Conservation (phyloP, 2,797 vertebrate genomes). For the Allobates femoralis region DNA sequence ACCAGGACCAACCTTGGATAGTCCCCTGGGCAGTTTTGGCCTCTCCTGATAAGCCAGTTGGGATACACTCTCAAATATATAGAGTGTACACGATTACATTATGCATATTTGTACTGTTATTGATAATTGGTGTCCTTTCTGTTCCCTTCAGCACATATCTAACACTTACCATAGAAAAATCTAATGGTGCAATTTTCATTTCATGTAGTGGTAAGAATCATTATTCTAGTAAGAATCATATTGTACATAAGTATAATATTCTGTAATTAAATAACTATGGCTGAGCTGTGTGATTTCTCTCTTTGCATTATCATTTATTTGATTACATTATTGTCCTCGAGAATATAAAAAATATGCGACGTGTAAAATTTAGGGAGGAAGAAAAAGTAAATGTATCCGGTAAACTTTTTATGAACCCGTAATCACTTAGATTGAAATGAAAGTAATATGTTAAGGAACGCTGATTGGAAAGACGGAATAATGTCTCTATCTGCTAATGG, state of each 20-base stretch:
- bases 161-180: not conserved
- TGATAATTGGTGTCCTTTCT: not conserved
- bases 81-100: not conserved
- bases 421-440: conserved; percentile 28
- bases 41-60: no score
- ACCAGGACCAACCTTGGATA: no score
- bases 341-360: conserved; percentile 2
- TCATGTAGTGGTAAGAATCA: not conserved
- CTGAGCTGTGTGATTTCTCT: not conserved
- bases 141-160: not conserved
- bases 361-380: conserved; percentile 2
- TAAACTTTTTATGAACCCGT: conserved; percentile 51
- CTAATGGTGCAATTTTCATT: conserved; percentile 20
- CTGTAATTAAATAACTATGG: conserved; percentile 36
- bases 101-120: not conserved
- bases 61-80: not conserved
- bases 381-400: not conserved
- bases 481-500: conserved; percentile 2
- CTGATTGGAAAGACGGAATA: conserved; percentile 9
- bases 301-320: conserved; percentile 30
- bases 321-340: conserved; percentile 35
- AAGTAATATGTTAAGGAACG: conserved; percentile 33
- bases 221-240: not conserved
- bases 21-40: no score
- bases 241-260: not conserved